Conservation (phyloP, 2,888 invertebrate species). For the Petrolisthes manimaculis region DNA sequence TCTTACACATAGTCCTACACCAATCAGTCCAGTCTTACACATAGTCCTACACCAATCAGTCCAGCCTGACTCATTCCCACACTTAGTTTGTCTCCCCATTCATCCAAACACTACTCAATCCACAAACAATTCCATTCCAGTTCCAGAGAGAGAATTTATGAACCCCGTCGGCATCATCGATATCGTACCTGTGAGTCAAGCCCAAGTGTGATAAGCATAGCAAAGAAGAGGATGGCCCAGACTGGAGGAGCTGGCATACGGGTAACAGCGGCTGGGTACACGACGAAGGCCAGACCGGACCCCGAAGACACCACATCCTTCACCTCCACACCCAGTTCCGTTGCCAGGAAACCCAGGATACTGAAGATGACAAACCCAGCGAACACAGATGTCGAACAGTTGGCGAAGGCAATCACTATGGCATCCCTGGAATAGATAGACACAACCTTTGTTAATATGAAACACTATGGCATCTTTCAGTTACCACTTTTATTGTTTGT, state of each 20-base stretch:
- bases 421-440: slow-evolving; percentile 47
- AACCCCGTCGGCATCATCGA: slow-evolving; percentile 16
- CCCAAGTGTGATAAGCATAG: slow-evolving; percentile 64
- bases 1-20: too few relatives aligned
- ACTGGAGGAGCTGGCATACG: slow-evolving; percentile 61
- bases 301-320: slow-evolving; percentile 61
- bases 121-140: not conserved
- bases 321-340: slow-evolving; percentile 43
- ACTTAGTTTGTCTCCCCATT: too few relatives aligned
- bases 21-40: too few relatives aligned
- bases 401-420: slow-evolving; percentile 52
- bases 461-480: too few relatives aligned
- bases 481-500: too few relatives aligned
- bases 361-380: slow-evolving; percentile 66
- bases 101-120: too few relatives aligned
- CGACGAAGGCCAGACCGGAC: slow-evolving; percentile 65
- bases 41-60: too few relatives aligned
- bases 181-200: slow-evolving; percentile 51
- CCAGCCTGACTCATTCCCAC: too few relatives aligned
- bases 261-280: slow-evolving; percentile 64
- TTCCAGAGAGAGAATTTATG: slow-evolving; percentile 2
- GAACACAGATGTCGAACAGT: slow-evolving; percentile 64
- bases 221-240: slow-evolving; percentile 65
- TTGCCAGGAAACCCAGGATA: slow-evolving; percentile 64
- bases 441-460: not conserved